Conservation (phyloP, 2,888 invertebrate species). For the Drosophila koepferae region DNA sequence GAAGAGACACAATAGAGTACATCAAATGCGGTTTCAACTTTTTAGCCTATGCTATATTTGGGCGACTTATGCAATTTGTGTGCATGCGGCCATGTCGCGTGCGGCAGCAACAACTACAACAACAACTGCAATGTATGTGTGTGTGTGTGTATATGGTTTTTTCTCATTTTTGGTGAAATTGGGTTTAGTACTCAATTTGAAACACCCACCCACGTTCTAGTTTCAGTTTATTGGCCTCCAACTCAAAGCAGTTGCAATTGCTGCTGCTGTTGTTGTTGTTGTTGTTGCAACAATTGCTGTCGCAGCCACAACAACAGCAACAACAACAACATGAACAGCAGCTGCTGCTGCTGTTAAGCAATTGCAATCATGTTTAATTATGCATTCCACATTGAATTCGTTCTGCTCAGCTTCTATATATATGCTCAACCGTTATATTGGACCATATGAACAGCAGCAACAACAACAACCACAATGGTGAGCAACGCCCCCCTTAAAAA, state of each 20-base stretch:
- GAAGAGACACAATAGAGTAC: constrained; percentile 14
- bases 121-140: constrained; percentile 3
- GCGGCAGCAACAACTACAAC: constrained; percentile 45
- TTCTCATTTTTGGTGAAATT: constrained; percentile 64
- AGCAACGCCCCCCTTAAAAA: constrained; percentile 56
- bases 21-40: constrained; percentile 1
- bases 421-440: constrained; percentile 43
- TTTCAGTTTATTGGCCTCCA: constrained; percentile 78
- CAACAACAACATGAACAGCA: constrained; percentile 20
- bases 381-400: constrained; percentile 74
- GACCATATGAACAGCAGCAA: constrained; percentile 8
- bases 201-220: constrained; percentile 78
- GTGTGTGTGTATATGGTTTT: too few relatives aligned
- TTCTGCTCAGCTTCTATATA: constrained; percentile 38
- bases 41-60: background rate
- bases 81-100: constrained; percentile 57
- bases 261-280: constrained; percentile 39
- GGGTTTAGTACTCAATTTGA: constrained; percentile 76
- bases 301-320: constrained; percentile 15
- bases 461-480: constrained; percentile 8
- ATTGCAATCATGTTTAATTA: constrained; percentile 77
- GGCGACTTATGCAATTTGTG: constrained; percentile 65
- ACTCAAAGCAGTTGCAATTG: constrained; percentile 42
- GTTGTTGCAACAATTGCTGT: constrained; percentile 42
- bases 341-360: constrained; percentile 29